These are phyloP conservation scores for Dysidea cf. avara DNA, from an alignment of 37 sponge, comb jelly and placozoan genomes.

Conservation along the genomic window DNA sequence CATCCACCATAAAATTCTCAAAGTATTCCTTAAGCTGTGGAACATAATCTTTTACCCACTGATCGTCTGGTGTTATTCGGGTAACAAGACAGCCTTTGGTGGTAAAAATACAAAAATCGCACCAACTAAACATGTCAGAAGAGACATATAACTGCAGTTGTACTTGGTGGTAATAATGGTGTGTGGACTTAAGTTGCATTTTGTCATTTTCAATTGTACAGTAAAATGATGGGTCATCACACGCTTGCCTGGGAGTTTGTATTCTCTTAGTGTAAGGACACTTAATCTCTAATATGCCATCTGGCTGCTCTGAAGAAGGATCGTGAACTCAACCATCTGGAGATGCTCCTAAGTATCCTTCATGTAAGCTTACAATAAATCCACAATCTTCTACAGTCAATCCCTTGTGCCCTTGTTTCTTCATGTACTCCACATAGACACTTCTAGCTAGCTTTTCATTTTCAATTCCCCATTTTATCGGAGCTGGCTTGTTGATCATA, in stretches of 20 bases:
- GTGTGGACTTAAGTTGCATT: constrained; percentile 20
- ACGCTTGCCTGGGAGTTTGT: constrained; percentile 40
- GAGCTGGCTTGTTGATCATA: constrained; percentile 6
- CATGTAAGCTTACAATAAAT: constrained; percentile 29
- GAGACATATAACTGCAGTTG: constrained; percentile 42
- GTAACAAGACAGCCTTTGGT: constrained; percentile 32
- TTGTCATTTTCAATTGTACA: constrained; percentile 14
- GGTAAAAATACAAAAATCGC: no score
- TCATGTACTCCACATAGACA: constrained; percentile 24
- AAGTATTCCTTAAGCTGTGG: constrained; percentile 30
- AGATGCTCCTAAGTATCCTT: constrained; percentile 51
- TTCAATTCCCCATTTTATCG: constrained; percentile 46
- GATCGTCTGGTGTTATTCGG: constrained; percentile 19
- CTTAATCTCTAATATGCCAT: constrained; percentile 50
- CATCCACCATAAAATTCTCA: constrained; percentile 25
- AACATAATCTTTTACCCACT: constrained; percentile 18
- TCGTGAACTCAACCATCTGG: constrained; percentile 57
- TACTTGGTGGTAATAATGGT: constrained; percentile 58
- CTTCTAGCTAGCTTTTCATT: constrained; percentile 27
- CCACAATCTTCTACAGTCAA: constrained; percentile 37
- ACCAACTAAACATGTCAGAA: constrained; percentile 29
- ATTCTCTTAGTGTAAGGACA: constrained; percentile 42
- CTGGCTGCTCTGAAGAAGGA: background rate
- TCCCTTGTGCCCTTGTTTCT: constrained; percentile 7
- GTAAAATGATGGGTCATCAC: constrained; percentile 24